phyloP scores from a whole-genome alignment of 2,797 vertebrate species.

The Tragelaphus oryx region DNA sequence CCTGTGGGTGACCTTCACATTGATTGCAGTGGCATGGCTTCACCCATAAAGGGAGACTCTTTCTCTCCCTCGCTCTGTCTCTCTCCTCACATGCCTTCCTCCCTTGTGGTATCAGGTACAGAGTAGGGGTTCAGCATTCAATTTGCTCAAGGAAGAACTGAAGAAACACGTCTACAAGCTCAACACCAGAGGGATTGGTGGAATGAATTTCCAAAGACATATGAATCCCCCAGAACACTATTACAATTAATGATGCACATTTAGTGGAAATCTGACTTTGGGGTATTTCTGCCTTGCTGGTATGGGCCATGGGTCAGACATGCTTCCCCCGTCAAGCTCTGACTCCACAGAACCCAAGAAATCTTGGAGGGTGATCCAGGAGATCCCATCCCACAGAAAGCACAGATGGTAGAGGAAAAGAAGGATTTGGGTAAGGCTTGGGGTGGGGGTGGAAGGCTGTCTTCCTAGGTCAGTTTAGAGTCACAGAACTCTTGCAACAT shows the following conservation, averaged over 20 bases:
- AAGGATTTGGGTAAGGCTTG: not conserved
- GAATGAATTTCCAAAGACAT: not conserved
- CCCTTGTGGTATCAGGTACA: not conserved
- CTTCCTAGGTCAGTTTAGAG: not conserved
- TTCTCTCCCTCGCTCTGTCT: not conserved
- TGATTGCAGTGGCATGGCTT: not conserved
- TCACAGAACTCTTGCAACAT: not conserved
- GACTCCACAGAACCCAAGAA: not conserved
- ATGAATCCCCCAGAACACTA: not conserved
- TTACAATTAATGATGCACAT: not conserved
- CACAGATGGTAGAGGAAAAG: not conserved
- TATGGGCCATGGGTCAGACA: not conserved
- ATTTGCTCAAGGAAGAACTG: not conserved
- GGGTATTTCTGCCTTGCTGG: not conserved
- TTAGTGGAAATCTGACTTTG: not conserved
- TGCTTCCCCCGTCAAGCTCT: not conserved
- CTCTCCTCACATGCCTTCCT: not conserved
- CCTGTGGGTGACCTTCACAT: not conserved
- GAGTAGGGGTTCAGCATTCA: not conserved
- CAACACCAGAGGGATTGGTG: not conserved
- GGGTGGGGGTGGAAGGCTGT: not conserved
- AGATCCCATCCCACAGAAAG: not conserved
- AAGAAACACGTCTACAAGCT: not conserved
- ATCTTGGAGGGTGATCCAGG: not conserved
- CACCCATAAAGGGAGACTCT: not conserved